These are phyloP conservation scores for Dastarcus helophoroides DNA, from an alignment of 2,888 invertebrate genomes.

Conservation along the genomic window DNA sequence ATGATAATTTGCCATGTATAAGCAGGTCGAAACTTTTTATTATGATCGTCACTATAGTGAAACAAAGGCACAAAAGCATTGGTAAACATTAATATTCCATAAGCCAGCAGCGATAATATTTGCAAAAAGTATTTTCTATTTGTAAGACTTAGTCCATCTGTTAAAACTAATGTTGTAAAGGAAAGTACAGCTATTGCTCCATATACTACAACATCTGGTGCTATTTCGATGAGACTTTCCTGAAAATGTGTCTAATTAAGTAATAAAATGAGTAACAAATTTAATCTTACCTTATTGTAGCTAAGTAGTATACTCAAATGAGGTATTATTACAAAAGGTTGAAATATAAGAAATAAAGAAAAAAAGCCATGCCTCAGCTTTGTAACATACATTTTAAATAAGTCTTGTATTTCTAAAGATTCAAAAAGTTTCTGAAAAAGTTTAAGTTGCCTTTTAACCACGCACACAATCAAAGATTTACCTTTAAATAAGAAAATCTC, in stretches of 20 bases:
- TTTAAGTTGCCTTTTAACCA: too few relatives aligned
- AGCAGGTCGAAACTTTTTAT: slow-evolving; percentile 47
- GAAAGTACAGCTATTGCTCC: background rate
- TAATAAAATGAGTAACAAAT: slow-evolving; percentile 2
- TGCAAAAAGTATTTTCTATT: too few relatives aligned
- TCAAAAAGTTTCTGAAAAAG: slow-evolving; percentile 61
- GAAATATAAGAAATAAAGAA: slow-evolving; percentile 60
- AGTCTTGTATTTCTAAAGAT: slow-evolving; percentile 59
- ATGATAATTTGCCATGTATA: slow-evolving; percentile 63
- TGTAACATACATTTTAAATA: slow-evolving; percentile 65
- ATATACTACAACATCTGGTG: slow-evolving; percentile 9
- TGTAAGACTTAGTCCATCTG: too few relatives aligned
- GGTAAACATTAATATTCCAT: slow-evolving; percentile 37
- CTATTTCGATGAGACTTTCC: background rate
- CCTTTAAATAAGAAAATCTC: too few relatives aligned
- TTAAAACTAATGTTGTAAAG: background rate
- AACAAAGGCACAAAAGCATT: slow-evolving; percentile 57
- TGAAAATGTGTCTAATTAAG: slow-evolving; percentile 4
- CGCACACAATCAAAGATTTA: too few relatives aligned
- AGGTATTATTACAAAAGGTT: slow-evolving; percentile 50
- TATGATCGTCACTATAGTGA: slow-evolving; percentile 40
- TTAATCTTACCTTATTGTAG: slow-evolving; percentile 15
- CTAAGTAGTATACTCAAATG: slow-evolving; percentile 43
- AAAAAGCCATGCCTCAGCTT: slow-evolving; percentile 68
- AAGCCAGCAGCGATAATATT: slow-evolving; percentile 33